Conservation (phyloP, 2,888 invertebrate genomes). For the Plebejus anna region DNA sequence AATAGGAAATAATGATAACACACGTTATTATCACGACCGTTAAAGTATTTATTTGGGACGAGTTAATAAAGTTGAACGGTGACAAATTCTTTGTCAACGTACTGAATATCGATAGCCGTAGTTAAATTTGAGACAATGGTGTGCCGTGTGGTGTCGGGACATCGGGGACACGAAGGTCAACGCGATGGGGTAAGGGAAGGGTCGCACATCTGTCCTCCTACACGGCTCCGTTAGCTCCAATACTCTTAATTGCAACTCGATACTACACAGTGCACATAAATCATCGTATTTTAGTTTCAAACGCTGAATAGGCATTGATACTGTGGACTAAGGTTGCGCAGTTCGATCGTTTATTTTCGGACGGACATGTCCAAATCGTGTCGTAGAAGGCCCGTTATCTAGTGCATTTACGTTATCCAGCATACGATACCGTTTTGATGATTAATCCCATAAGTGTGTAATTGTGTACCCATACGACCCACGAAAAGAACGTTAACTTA, state of each 20-base stretch:
- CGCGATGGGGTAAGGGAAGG: slow-evolving; percentile 61
- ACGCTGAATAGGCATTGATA: slow-evolving; percentile 21
- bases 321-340: not conserved
- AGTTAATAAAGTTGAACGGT: slow-evolving; percentile 16
- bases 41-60: not conserved
- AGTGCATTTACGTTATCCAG: not conserved
- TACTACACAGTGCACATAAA: slow-evolving; percentile 52
- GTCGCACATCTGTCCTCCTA: slow-evolving; percentile 74
- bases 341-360: slow-evolving; percentile 2
- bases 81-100: slow-evolving; percentile 15
- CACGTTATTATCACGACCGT: not conserved
- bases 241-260: slow-evolving; percentile 77
- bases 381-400: not conserved
- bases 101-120: slow-evolving; percentile 31
- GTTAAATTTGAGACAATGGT: slow-evolving; percentile 36
- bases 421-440: not conserved
- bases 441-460: not conserved
- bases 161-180: slow-evolving; percentile 55
- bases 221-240: slow-evolving; percentile 61
- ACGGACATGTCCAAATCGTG: not conserved
- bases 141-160: slow-evolving; percentile 34
- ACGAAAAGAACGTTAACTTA: not conserved
- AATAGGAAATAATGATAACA: slow-evolving; percentile 3
- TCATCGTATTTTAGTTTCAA: slow-evolving; percentile 39
- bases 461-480: not conserved